Conservation (phyloP, 2,888 invertebrate genomes). For the Chymomyza fuscimana region DNA sequence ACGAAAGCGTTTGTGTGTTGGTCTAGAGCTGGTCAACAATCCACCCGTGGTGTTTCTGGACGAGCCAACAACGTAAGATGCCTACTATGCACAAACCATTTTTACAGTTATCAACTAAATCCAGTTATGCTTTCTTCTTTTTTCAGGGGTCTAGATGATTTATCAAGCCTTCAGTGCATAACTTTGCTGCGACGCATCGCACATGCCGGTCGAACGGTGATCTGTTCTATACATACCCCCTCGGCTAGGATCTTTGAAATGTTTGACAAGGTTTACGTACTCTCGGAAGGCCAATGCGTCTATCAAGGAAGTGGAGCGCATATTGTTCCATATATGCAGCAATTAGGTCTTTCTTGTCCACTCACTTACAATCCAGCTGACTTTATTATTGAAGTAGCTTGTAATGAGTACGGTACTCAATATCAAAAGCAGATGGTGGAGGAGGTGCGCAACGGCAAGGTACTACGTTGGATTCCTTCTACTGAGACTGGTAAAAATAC, state of each 20-base stretch:
- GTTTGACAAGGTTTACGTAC: constrained; percentile 94
- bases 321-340: constrained; percentile 90
- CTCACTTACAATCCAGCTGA: constrained; percentile 97
- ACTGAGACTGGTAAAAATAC: constrained; percentile 46
- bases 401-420: constrained; percentile 87
- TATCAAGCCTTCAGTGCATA: constrained; percentile 93
- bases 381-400: constrained; percentile 91
- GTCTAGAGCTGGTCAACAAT: constrained; percentile 93
- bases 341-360: constrained; percentile 91
- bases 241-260: constrained; percentile 94
- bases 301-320: constrained; percentile 90
- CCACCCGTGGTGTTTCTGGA: constrained; percentile 97
- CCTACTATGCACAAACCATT: background rate
- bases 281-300: constrained; percentile 93
- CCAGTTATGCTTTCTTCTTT: background rate
- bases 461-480: constrained; percentile 81
- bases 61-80: constrained; percentile 94
- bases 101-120: background rate
- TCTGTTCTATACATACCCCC: constrained; percentile 98
- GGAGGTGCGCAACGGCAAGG: constrained; percentile 85
- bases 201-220: constrained; percentile 91
- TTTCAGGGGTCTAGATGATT: constrained; percentile 92
- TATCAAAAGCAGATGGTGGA: constrained; percentile 85
- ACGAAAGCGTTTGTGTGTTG: constrained; percentile 94
- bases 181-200: constrained; percentile 91